A percentile compares a stretch with the other conserved stretches of the same genome.
These are phyloP conservation scores for Tyrophagus putrescentiae DNA, from an alignment of 1,140 invertebrate species.

Conservation along the genomic window DNA sequence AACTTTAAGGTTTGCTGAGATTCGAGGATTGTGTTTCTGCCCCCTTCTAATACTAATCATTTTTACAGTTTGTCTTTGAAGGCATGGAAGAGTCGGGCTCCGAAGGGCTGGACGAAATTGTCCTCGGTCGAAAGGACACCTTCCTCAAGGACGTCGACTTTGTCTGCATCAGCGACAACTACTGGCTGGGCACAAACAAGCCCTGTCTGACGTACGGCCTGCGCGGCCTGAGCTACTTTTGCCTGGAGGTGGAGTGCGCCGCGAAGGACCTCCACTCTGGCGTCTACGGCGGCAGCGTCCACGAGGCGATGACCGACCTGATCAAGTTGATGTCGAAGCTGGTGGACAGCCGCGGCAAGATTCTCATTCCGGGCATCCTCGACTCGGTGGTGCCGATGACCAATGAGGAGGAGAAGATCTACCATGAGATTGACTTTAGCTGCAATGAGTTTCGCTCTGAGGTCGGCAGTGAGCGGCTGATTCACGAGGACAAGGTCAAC, in stretches of 20 bases:
- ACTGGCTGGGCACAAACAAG: conserved; percentile 90
- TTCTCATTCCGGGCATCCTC: conserved; percentile 60
- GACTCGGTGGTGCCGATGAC: conserved; percentile 58
- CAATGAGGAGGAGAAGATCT: conserved; percentile 56
- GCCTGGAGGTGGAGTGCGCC: conserved; percentile 72
- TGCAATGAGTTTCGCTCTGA: conserved; percentile 54
- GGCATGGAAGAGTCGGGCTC: conserved; percentile 97
- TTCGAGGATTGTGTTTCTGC: background rate
- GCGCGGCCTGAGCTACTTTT: conserved; percentile 78
- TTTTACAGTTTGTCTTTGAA: conserved; percentile 73
- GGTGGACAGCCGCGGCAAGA: conserved; percentile 65
- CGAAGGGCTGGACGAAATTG: conserved; percentile 75
- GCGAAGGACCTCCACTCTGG: conserved; percentile 88
- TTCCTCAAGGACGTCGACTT: conserved; percentile 75
- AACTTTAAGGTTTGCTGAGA: conserved; percentile 59
- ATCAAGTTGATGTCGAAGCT: conserved; percentile 66
- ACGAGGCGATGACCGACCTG: conserved; percentile 76
- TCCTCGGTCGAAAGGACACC: conserved; percentile 52
- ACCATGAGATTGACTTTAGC: conserved; percentile 79
- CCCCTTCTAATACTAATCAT: conserved; percentile 19
- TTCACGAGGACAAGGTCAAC: conserved; percentile 34
- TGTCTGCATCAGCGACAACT: conserved; percentile 97
- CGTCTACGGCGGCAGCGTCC: conserved; percentile 66
- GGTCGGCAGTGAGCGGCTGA: conserved; percentile 40
- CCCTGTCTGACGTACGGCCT: conserved; percentile 95